phyloP scores from a whole-genome alignment of 2,113 vertebrate genomes.

The Notiomystis cincta region DNA sequence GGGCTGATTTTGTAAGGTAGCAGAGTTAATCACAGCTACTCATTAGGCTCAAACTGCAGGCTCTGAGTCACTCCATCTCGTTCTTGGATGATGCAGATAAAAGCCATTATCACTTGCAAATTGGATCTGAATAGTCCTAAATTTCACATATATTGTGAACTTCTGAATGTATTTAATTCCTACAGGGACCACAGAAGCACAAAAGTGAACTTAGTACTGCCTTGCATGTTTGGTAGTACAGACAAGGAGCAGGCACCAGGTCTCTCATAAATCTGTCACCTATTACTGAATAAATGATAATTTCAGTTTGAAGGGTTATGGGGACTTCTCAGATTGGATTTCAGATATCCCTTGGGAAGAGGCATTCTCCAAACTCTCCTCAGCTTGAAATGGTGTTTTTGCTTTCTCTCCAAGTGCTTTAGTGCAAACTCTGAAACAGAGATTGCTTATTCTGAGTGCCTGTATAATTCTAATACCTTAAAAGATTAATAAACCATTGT shows the following conservation, averaged over 20 bases:
- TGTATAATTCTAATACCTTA: rapidly evolving
- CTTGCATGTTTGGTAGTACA: rapidly evolving
- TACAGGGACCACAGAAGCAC: no score
- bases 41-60: not conserved
- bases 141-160: not conserved
- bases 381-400: not conserved
- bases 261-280: not conserved
- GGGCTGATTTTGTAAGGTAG: rapidly evolving
- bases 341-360: not conserved
- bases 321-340: not conserved
- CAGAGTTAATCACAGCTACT: not conserved
- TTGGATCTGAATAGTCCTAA: not conserved
- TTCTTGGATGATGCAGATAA: not conserved
- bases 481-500: rapidly evolving
- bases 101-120: not conserved
- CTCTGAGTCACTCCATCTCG: no score
- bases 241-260: rapidly evolving
- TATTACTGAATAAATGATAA: not conserved
- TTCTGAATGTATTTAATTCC: rapidly evolving
- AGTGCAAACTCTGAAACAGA: not conserved
- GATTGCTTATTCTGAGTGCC: rapidly evolving
- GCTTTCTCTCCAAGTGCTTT: not conserved
- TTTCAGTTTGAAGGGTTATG: not conserved
- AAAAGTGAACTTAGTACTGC: rapidly evolving
- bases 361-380: not conserved